phyloP scores from a whole-genome alignment of 2,888 invertebrate genomes.

The Acrobasis consociella region DNA sequence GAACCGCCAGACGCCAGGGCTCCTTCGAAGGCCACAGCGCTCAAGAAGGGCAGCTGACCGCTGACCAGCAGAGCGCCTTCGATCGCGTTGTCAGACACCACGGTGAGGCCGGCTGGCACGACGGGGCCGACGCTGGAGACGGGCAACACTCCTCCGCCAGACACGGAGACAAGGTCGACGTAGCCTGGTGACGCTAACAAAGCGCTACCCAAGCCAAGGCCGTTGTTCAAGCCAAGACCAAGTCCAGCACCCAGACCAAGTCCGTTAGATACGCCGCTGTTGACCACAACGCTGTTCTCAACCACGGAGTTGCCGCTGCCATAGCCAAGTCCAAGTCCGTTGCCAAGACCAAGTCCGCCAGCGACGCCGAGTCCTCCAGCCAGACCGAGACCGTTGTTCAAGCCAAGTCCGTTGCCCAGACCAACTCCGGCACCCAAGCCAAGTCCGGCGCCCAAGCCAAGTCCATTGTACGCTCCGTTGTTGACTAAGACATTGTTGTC shows the following conservation, averaged over 20 bases:
- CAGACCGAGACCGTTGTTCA: not conserved
- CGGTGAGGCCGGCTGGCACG: constrained; percentile 39
- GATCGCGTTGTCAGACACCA: constrained; percentile 43
- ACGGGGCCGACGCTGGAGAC: constrained; percentile 39
- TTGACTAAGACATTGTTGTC: not conserved
- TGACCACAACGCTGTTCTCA: not conserved
- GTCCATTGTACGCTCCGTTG: not conserved
- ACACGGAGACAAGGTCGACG: constrained; percentile 24
- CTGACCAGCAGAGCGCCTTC: constrained; percentile 40
- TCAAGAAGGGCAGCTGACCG: constrained; percentile 51
- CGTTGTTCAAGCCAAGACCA: not conserved
- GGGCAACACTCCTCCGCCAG: constrained; percentile 29
- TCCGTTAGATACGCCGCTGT: not conserved
- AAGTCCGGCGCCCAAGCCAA: not conserved
- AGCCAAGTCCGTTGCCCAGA: not conserved
- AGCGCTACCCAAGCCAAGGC: constrained; percentile 21
- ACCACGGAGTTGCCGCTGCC: not conserved
- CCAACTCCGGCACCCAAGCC: not conserved
- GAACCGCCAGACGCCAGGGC: constrained; percentile 43
- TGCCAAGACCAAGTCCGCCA: not conserved
- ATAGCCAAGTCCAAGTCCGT: not conserved
- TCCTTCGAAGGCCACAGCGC: constrained; percentile 48
- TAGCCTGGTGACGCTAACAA: no score
- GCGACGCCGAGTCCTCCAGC: not conserved
- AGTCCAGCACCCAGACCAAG: not conserved